phyloP scores from a whole-genome alignment of 2,888 invertebrate species.

The Agonopterix subpropinquella region DNA sequence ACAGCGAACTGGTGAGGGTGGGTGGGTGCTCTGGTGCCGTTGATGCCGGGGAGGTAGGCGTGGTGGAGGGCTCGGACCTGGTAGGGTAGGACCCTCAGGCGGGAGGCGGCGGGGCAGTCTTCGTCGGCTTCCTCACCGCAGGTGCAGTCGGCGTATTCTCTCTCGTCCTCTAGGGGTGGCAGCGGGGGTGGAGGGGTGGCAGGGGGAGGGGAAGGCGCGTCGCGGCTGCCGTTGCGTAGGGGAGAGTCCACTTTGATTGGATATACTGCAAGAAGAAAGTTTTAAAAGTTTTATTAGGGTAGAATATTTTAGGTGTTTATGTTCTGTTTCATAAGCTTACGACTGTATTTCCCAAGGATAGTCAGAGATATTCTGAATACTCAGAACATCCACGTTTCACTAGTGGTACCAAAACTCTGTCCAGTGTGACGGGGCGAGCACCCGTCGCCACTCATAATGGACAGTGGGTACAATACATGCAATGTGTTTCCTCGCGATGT shows the following conservation, averaged over 20 bases:
- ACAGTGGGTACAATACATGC: too few species aligned
- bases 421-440: too few species aligned
- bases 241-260: slow-evolving; percentile 51
- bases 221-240: slow-evolving; percentile 46
- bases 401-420: too few species aligned
- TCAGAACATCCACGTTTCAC: too few species aligned
- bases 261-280: slow-evolving; percentile 20
- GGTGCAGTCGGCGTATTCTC: slow-evolving; percentile 41
- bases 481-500: too few species aligned
- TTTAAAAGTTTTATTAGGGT: too few species aligned
- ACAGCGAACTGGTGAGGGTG: slow-evolving; percentile 56
- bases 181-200: slow-evolving; percentile 9
- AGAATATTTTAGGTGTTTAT: too few species aligned
- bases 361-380: too few species aligned
- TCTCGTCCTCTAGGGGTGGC: slow-evolving; percentile 48
- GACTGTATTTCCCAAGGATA: too few species aligned
- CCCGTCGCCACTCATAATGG: too few species aligned
- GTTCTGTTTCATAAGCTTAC: too few species aligned
- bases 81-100: slow-evolving; percentile 53
- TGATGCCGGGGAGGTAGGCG: slow-evolving; percentile 73
- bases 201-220: slow-evolving; percentile 11
- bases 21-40: slow-evolving; percentile 72
- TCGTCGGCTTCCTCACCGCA: slow-evolving; percentile 35
- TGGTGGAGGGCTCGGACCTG: slow-evolving; percentile 74
- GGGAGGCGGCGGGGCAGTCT: slow-evolving; percentile 52